Base-by-base conservation (phyloP, 2,797 vertebrate species). In the Cercopithecus hamlyni region DNA sequence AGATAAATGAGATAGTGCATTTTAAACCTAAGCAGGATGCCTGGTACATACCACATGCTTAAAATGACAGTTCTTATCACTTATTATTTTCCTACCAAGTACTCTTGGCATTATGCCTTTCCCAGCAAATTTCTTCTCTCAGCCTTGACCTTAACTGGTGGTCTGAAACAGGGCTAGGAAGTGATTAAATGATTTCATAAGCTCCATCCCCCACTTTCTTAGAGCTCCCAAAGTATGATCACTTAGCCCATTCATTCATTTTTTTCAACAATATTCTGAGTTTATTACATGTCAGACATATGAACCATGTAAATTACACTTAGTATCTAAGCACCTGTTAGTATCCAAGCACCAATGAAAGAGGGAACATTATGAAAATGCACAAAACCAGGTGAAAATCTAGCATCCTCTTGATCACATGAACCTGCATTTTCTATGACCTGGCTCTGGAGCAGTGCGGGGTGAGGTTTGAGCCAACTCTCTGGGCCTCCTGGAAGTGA, bases 381-480 rank as follows among this genome's bases (percentile, higher is more conserved):
- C 33, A 50, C 4, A 13, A 22, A 80, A 50, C 17, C 89, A 17
- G 50, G 30, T 19, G 26, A 52, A 43, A 2, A 7, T n/a, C 26
- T 17, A 13, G 7, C 22, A 12, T 3, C 43, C 17, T 94, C 43
- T 43, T 1, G 0, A 2, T 7, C 91, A 5, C 0, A 2, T 0
- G 24, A n/a, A 17, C 43, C 57, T 41, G 10, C 4, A 0, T 36
- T 41, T 27, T 17, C 57, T 36, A 50, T 4, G 39, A 20, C 0
- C 8, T 8, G 0, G 41, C 57, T 80, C 92, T 70, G 57, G 70
- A 81, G 76, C 87, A 4, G 12, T 1, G 1, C 0, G 0, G 27
- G 24, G 27, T 14, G 27, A 22, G 22, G 13, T 27, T 41, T 4
- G 30, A 90, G 50, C 61, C 55, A 4, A 58, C 52, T 26, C 48